Conservation (phyloP, 35 echinoderm and acorn worm species). For the Hemicentrotus pulcherrimus region DNA sequence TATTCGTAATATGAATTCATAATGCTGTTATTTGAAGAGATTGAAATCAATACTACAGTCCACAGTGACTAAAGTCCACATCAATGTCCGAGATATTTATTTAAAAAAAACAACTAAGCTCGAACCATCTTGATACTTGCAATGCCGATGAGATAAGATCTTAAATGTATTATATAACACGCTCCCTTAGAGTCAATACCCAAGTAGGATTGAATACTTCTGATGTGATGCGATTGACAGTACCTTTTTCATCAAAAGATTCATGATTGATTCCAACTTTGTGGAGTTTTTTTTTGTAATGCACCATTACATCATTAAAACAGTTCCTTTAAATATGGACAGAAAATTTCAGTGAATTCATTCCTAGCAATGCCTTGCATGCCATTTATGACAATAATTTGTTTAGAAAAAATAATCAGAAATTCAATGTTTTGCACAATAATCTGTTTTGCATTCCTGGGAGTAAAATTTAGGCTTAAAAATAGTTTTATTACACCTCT, state of each 20-base stretch:
- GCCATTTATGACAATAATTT: too few species aligned
- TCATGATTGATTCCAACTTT: background rate
- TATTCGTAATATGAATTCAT: background rate
- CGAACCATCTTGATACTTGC: too few species aligned
- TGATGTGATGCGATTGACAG: background rate
- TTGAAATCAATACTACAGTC: background rate
- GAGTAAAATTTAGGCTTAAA: too few species aligned
- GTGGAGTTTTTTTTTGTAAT: background rate
- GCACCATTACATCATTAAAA: background rate
- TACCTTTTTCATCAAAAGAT: background rate
- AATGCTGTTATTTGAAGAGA: background rate
- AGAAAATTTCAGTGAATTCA: background rate
- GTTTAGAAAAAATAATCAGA: too few species aligned
- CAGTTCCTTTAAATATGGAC: background rate
- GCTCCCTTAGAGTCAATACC: background rate
- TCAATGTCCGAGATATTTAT: too few species aligned
- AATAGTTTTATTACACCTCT: background rate
- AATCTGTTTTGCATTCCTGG: too few species aligned
- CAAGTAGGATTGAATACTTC: background rate
- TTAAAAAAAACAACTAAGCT: too few species aligned
- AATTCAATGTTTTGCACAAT: too few species aligned
- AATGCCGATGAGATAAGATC: background rate
- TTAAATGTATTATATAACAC: background rate
- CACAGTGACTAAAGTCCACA: too few species aligned
- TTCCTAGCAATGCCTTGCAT: too few species aligned